Conservation (phyloP, 1,140 invertebrate species). For the Rhagoletis zephyria region DNA sequence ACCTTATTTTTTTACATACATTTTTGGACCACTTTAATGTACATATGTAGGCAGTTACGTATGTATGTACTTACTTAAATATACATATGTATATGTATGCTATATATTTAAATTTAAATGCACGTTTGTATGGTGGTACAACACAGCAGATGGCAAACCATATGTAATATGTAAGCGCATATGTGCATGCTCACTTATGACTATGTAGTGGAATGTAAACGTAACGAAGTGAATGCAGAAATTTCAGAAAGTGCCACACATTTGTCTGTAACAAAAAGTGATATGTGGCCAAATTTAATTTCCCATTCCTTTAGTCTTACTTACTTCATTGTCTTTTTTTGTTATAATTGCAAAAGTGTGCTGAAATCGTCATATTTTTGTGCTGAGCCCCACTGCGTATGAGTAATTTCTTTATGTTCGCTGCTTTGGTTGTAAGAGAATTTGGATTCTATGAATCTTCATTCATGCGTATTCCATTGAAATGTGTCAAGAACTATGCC, state of each 20-base stretch:
- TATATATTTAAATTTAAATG: not conserved
- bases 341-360: conserved; percentile 18
- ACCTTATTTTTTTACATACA: too few species aligned
- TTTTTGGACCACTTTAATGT: too few species aligned
- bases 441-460: not conserved
- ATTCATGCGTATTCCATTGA: not conserved
- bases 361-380: conserved; percentile 9
- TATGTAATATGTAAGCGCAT: not conserved
- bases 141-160: too few species aligned
- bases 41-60: not conserved
- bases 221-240: not conserved
- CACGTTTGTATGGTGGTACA: too few species aligned
- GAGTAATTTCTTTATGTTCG: not conserved
- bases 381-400: not conserved
- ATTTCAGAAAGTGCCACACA: not conserved
- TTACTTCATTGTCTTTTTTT: not conserved
- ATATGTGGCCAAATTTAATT: not conserved
- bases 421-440: not conserved
- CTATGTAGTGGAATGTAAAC: not conserved
- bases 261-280: not conserved
- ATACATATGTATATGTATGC: not conserved
- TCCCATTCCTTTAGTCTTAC: not conserved
- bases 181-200: not conserved
- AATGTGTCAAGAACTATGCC: not conserved
- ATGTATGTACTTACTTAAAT: not conserved